These are phyloP conservation scores for Callopanchax toddi DNA, from an alignment of 2,113 vertebrate species.

Conservation along the genomic window DNA sequence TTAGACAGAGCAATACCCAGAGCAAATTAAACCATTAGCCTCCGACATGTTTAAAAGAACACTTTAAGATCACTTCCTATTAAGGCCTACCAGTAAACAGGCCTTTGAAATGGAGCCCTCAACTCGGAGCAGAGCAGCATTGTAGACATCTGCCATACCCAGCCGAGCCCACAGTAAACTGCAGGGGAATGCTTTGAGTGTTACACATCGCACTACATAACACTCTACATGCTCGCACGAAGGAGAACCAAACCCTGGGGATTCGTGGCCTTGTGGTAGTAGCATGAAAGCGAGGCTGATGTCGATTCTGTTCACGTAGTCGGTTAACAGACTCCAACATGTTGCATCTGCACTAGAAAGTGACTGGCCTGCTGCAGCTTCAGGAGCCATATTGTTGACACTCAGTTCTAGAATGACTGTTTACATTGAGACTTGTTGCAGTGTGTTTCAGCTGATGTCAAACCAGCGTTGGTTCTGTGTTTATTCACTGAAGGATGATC, in stretches of 20 bases:
- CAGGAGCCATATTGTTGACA: background rate
- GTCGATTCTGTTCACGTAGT: constrained; percentile 10
- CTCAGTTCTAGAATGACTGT: constrained; percentile 1
- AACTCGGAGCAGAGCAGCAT: constrained; percentile 65
- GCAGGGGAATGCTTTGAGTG: constrained; percentile 55
- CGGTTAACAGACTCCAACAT: constrained; percentile 5
- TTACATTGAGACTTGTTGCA: constrained; percentile 40
- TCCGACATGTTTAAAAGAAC: constrained; percentile 75
- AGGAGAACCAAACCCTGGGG: constrained; percentile 52
- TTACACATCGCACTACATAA: constrained; percentile 50
- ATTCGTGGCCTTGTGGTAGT: constrained; percentile 36
- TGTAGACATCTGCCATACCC: constrained; percentile 80
- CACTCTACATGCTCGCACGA: constrained; percentile 37
- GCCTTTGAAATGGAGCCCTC: constrained; percentile 79
- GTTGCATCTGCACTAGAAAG: constrained; percentile 18
- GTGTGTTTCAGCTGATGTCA: constrained; percentile 18
- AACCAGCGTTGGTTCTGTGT: background rate
- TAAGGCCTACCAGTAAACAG: constrained; percentile 76
- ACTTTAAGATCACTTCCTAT: constrained; percentile 81
- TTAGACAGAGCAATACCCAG: constrained; percentile 76
- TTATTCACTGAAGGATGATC: background rate
- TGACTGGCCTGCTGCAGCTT: constrained; percentile 3
- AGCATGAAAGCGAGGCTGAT: constrained; percentile 39
- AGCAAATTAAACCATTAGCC: constrained; percentile 80
- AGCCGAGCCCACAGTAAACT: constrained; percentile 68